phyloP scores from a whole-genome alignment of 1,140 invertebrate species.

The Atopsyche davidsoni region DNA sequence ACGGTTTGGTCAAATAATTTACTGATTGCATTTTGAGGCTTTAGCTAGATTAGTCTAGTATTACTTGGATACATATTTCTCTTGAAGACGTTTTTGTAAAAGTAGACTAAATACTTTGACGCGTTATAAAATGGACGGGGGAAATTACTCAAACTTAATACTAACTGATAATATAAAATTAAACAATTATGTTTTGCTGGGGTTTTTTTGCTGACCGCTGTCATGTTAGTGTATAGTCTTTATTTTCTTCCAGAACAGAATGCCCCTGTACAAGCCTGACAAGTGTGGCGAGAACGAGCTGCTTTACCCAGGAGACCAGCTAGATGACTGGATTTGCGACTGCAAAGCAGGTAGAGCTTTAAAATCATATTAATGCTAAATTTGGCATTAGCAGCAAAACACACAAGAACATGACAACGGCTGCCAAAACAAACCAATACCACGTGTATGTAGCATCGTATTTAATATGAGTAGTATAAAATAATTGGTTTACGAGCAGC shows the following conservation, averaged over 20 bases:
- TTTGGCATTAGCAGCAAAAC: background rate
- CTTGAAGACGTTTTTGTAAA: too few relatives aligned
- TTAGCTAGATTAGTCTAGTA: too few relatives aligned
- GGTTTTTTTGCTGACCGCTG: background rate
- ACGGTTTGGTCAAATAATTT: too few relatives aligned
- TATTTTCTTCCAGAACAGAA: constrained; percentile 42
- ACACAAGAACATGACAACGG: background rate
- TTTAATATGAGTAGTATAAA: background rate
- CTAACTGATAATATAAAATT: too few relatives aligned
- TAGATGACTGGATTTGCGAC: constrained; percentile 60
- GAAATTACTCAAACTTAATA: too few relatives aligned
- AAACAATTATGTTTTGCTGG: background rate
- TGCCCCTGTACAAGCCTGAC: constrained; percentile 50
- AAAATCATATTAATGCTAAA: background rate
- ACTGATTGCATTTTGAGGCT: too few relatives aligned
- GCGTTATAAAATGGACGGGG: too few relatives aligned
- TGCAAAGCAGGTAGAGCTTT: constrained; percentile 51
- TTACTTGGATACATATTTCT: too few relatives aligned
- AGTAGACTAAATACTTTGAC: too few relatives aligned
- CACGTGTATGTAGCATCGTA: background rate
- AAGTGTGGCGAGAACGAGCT: constrained; percentile 56
- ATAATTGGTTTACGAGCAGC: constrained; percentile 39
- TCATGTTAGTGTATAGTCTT: background rate
- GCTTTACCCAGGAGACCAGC: constrained; percentile 55
- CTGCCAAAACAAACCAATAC: background rate